Evolutionary conservation across 2,113 vertebrate genomes (phyloP).

Genomic region (Charina bottae): DNA sequence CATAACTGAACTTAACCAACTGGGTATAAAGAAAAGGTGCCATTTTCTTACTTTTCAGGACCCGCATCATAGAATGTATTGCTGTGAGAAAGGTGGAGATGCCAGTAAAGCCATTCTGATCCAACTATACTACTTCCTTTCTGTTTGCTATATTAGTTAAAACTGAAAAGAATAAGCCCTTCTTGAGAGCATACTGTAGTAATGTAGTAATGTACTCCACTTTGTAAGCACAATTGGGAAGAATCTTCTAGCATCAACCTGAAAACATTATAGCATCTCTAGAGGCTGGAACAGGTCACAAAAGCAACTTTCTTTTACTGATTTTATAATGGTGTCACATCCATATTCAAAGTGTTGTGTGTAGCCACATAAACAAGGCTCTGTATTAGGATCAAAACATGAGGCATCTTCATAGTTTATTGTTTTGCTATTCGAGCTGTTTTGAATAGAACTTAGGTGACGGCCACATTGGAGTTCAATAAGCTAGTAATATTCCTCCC

Average conservation of each 20-base stretch:
- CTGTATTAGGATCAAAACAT: neutral
- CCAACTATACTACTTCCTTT: neutral
- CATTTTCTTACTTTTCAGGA: neutral
- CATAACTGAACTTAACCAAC: neutral
- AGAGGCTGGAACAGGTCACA: neutral
- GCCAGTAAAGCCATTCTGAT: neutral
- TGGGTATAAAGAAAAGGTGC: neutral
- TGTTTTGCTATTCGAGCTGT: neutral
- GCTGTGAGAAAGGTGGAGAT: neutral
- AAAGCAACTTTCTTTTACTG: neutral
- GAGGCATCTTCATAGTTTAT: neutral
- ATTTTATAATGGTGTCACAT: neutral
- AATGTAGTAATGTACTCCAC: neutral
- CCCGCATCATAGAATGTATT: too few relatives aligned
- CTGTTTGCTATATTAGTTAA: neutral
- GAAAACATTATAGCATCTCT: neutral
- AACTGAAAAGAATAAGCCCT: neutral
- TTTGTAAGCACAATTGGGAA: slow-evolving; percentile 7
- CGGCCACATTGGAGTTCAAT: neutral
- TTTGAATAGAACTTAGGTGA: neutral
- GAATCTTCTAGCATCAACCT: neutral
- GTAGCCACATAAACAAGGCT: neutral
- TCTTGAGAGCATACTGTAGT: neutral
- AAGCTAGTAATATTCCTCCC: fast-evolving
- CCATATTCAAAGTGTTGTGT: neutral